Evolutionary conservation across 2,888 invertebrate genomes (phyloP), one percentile per base, ranked within the genome.

Genomic region (Macrophya alboannulata): DNA sequence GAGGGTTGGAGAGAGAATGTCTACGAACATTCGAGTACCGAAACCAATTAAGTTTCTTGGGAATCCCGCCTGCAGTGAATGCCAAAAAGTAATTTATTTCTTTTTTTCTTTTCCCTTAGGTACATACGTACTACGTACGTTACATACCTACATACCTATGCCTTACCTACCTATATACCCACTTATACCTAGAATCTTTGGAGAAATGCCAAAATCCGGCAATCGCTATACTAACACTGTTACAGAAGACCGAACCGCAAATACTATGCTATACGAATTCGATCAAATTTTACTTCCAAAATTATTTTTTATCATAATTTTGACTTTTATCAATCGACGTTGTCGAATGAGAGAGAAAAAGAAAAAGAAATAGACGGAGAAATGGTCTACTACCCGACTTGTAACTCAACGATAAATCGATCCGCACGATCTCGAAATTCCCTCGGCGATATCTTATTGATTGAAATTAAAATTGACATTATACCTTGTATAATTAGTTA

Each of bases 31-130:
- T 68, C 25, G 37, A 68, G 37, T 12, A 68, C 31, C 68, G 37
- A 68, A 37, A 37, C 31, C 37, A 37, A 37, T 68, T 68, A 37
- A 68, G 31, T 37, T 68, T 68, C 68, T 68, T 68, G 68, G 37
- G 68, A 68, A 68, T 68, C 31, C 17, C 68, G 68, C 8, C 68
- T 37, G 37, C 55, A 55, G 12, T 37, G 68, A 37, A 68, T 68
- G 68, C 37, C 68, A 68, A 68, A 68, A 68, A 68, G 31, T 68
- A 37, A 37, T 68, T 68, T 37, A n/a, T 68, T 37, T 68, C 0
- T 68, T 17, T 31, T 37, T 17, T 37, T 68, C 12, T 68, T 37
- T 8, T 37, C 1, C 68, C 17, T 1, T 9, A 15, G 1, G 48
- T 48, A 48, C 15, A 15, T 9, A 48, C 48, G 48, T 9, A 12